Conservation (phyloP, 2,888 invertebrate species). For the Apamea anceps region DNA sequence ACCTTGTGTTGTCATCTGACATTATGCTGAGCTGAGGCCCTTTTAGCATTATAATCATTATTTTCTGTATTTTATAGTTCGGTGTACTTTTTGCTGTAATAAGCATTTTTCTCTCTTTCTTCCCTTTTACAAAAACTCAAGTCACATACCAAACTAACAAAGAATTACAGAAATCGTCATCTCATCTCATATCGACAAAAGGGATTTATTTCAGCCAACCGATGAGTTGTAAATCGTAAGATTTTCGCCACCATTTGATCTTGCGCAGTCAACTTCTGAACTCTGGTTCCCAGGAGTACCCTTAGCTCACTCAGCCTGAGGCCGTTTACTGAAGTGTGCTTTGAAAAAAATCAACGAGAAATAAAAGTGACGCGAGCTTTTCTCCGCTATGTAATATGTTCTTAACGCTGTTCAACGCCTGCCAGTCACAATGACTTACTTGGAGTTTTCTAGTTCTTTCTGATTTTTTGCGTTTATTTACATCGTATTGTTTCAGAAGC, state of each 20-base stretch:
- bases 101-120: not conserved
- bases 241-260: conserved; percentile 54
- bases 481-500: not conserved
- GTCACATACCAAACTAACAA: not conserved
- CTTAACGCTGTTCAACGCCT: conserved; percentile 29
- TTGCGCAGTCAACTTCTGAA: conserved; percentile 52
- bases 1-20: too few relatives aligned
- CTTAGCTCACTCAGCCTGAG: conserved; percentile 54
- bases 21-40: not conserved
- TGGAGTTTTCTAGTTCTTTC: not conserved
- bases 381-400: conserved; percentile 20
- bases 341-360: conserved; percentile 53
- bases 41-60: not conserved
- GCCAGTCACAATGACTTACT: conserved; percentile 8
- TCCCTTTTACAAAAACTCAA: not conserved
- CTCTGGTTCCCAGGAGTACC: conserved; percentile 61
- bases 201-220: conserved; percentile 41
- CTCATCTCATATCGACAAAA: conserved; percentile 29
- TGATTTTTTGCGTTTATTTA: not conserved
- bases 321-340: conserved; percentile 60
- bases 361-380: conserved; percentile 31
- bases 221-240: conserved; percentile 51
- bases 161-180: not conserved
- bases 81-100: not conserved
- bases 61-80: not conserved